Evolutionary conservation across 2,113 vertebrate species (phyloP).

Genomic region (Seriola aureovittata): DNA sequence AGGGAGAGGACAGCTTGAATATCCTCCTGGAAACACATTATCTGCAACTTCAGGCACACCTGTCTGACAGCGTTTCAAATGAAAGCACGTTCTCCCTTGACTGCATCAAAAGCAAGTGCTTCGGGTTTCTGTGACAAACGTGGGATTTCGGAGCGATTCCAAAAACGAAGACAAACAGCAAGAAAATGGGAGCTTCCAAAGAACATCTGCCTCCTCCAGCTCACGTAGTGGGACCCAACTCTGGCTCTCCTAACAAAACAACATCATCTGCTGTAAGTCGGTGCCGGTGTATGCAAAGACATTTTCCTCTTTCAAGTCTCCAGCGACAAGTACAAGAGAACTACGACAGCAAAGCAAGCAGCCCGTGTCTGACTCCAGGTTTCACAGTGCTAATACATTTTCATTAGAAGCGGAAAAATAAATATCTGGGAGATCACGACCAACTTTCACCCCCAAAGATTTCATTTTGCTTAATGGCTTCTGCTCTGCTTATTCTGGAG

Average conservation of each 20-base stretch:
- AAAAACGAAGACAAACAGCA: constrained; percentile 62
- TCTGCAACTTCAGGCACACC: constrained; percentile 72
- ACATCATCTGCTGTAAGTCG: constrained; percentile 35
- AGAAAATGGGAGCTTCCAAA: constrained; percentile 42
- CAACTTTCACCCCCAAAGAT: constrained; percentile 57
- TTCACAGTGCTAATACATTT: constrained; percentile 57
- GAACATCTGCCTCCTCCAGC: constrained; percentile 65
- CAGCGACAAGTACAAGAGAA: constrained; percentile 17
- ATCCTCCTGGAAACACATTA: constrained; percentile 62
- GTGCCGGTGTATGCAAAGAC: constrained; percentile 30
- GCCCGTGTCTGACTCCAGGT: not conserved
- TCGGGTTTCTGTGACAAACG: constrained; percentile 60
- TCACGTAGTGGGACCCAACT: constrained; percentile 55
- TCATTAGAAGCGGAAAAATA: constrained; percentile 60
- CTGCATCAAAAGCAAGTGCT: constrained; percentile 66
- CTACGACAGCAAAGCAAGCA: constrained; percentile 7
- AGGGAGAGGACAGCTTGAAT: constrained; percentile 70
- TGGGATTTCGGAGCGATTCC: constrained; percentile 59
- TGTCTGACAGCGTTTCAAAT: constrained; percentile 75
- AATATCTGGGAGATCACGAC: constrained; percentile 58
- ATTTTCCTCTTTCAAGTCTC: constrained; percentile 50
- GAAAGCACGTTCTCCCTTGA: constrained; percentile 58
- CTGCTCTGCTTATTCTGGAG: constrained; percentile 42
- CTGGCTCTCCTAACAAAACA: constrained; percentile 52
- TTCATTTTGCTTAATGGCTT: constrained; percentile 63